Percentiles rank a stretch among this genome's conserved stretches.
Evolutionary conservation across 2,113 vertebrate species (phyloP).

Genomic region (Proterorhinus semilunaris): DNA sequence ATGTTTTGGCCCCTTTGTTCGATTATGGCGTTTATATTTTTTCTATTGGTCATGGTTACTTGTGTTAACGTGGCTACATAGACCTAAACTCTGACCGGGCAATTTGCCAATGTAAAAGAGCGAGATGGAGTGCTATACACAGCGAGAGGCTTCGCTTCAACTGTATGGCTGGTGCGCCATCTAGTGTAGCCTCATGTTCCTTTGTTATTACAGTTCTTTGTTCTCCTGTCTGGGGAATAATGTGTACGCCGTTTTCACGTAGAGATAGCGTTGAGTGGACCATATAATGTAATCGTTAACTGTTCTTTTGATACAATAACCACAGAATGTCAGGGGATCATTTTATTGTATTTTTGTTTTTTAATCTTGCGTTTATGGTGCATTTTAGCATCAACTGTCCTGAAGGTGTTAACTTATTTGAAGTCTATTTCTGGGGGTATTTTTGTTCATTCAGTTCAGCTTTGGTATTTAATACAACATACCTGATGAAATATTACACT

Average conservation of each 20-base stretch:
- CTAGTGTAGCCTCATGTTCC: constrained; percentile 57
- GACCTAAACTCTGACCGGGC: constrained; percentile 10
- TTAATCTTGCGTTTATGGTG: neutral
- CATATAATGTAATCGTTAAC: constrained; percentile 40
- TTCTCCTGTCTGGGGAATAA: constrained; percentile 45
- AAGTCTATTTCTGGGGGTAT: constrained; percentile 14
- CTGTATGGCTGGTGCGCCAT: constrained; percentile 67
- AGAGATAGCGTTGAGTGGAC: constrained; percentile 33
- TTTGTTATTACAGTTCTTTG: constrained; percentile 44
- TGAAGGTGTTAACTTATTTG: constrained; percentile 34
- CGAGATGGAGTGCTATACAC: neutral
- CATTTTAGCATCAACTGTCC: constrained; percentile 28
- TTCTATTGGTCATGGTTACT: constrained; percentile 12
- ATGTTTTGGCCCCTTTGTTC: constrained; percentile 24
- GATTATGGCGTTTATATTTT: constrained; percentile 13
- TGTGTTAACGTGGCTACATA: constrained; percentile 27
- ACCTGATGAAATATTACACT: neutral
- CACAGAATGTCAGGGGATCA: constrained; percentile 10
- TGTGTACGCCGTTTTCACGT: constrained; percentile 19
- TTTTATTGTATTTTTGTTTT: constrained; percentile 24
- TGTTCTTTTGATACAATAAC: constrained; percentile 12
- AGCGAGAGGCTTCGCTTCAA: constrained; percentile 17
- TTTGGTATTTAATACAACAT: constrained; percentile 18
- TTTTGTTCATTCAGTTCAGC: constrained; percentile 25
- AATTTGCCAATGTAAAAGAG: neutral